Percentiles rank a stretch among this genome's conserved stretches.
These are phyloP conservation scores for Prunella fulvescens DNA, from an alignment of 2,113 vertebrate genomes.

Conservation along the genomic window DNA sequence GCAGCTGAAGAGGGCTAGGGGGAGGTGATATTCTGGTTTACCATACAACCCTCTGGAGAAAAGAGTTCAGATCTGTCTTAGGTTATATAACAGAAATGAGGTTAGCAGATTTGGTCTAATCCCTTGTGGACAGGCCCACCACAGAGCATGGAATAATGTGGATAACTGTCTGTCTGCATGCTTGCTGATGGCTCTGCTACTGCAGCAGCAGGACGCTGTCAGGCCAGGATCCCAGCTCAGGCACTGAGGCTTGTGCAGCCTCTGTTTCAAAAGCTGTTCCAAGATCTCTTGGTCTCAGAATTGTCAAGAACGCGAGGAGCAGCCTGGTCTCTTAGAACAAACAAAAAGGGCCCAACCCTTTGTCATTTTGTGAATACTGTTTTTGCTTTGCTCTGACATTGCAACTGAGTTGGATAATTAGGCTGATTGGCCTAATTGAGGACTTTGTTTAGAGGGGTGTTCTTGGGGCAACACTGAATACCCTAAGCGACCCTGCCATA, in stretches of 20 bases:
- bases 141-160: slow-evolving; percentile 32
- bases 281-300: neutral
- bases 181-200: neutral
- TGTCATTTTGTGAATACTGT: neutral
- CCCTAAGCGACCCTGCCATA: neutral
- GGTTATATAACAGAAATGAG: slow-evolving; percentile 55
- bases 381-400: neutral
- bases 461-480: neutral
- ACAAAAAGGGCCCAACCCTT: neutral
- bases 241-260: neutral
- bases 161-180: neutral
- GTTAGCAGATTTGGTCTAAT: slow-evolving; percentile 62
- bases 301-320: neutral
- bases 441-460: neutral
- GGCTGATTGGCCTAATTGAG: neutral
- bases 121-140: slow-evolving; percentile 51
- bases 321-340: neutral
- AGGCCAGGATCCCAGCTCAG: neutral
- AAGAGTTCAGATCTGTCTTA: slow-evolving; percentile 40
- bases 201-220: neutral
- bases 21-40: slow-evolving; percentile 30
- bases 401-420: neutral
- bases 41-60: slow-evolving; percentile 14
- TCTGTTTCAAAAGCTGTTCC: neutral
- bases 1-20: slow-evolving; percentile 15